Base-by-base conservation (phyloP, 2,797 vertebrate genomes). In the Trematomus bernacchii region DNA sequence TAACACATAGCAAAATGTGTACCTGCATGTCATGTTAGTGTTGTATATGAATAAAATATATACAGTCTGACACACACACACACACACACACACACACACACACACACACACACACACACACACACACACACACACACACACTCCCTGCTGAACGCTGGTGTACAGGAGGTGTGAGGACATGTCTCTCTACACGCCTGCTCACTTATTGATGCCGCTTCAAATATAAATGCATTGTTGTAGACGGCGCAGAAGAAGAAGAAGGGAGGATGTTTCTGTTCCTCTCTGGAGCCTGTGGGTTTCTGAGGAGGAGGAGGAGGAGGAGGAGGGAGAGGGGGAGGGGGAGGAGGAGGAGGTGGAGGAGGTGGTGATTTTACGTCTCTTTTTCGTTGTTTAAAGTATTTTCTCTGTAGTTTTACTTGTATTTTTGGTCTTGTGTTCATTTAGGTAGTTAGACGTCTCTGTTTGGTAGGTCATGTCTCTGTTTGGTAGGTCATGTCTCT, bases 161-260 rank as follows among this genome's bases (percentile, higher is more conserved):
- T 86, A 65, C 50, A 71, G 79, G 53, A 89, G 82, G 88, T 89
- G 89, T 68, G 78, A 91, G 88, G 90, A 91, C 90, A 89, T 73
- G 77, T 84, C 79, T 55, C 9, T 84, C 69, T 82, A 83, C 80
- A 80, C 44, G 52, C 37, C 77, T 89, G 73, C 82, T 92, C 84
- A 89, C 77, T 93, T 91, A 93, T 92, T 92, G 80, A 94, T 92
- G 89, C 76, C 50, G 44, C 83, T 83, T 91, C 87, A 88, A 86
- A 87, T 88, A 89, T 86, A 84, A 85, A 92, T 91, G 86, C 57
- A 73, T 83, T 55, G 66, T 76, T 90, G 74, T 79, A 78, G 33
- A 84, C n/a, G n/a, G n/a, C 85, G 73, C 77, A 53, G 72, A 12
- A 0, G 77, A 88, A 71, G 57, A 77, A 80, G 58, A 75, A 67